Conservation (phyloP, 2,113 vertebrate genomes). For the Ascaphus truei region DNA sequence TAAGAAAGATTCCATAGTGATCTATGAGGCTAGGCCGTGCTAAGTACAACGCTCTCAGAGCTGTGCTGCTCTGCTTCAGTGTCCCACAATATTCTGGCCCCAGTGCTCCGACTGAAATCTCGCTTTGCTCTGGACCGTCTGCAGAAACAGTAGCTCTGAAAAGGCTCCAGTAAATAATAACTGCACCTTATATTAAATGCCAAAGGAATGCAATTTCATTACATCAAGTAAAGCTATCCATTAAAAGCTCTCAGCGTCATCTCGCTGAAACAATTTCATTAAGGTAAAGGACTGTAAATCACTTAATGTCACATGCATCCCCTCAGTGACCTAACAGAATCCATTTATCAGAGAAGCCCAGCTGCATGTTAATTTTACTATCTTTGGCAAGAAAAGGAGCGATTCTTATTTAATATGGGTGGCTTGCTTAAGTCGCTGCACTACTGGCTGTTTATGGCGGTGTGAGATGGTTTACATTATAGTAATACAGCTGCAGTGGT, state of each 20-base stretch:
- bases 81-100: conserved; percentile 50
- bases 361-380: conserved; percentile 80
- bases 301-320: conserved; percentile 84
- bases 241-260: conserved; percentile 84
- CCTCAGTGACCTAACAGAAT: conserved; percentile 82
- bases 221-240: conserved; percentile 88
- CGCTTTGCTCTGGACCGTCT: conserved; percentile 67
- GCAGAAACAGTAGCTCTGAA: conserved; percentile 56
- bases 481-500: background rate
- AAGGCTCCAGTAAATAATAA: conserved; percentile 82
- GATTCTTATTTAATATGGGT: conserved; percentile 16
- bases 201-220: conserved; percentile 85
- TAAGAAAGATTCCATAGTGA: conserved; percentile 37
- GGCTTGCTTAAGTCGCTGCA: background rate
- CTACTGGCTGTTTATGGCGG: conserved; percentile 1
- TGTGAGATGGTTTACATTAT: background rate
- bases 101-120: conserved; percentile 55
- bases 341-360: conserved; percentile 81
- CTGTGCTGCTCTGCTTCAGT: conserved; percentile 26
- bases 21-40: conserved; percentile 19
- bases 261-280: conserved; percentile 96
- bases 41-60: background rate
- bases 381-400: conserved; percentile 49
- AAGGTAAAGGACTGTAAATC: conserved; percentile 96
- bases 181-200: conserved; percentile 85